Evolutionary conservation across 2,113 vertebrate genomes (phyloP), one percentile per base, ranked within the genome.

Genomic region (Semicossyphus pulcher): DNA sequence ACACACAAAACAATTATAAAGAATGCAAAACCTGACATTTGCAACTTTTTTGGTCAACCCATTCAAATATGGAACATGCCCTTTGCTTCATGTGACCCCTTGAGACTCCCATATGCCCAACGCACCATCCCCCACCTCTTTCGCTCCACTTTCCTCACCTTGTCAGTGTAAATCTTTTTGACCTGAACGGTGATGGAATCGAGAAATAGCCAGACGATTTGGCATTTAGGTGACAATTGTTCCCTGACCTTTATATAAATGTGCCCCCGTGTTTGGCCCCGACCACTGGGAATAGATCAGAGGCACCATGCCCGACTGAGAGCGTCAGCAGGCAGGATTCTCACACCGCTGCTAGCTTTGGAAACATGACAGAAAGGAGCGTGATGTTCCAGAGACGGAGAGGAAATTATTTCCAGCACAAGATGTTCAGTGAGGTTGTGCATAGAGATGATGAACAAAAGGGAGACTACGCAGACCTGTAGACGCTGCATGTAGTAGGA

Each of bases 201-300:
- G 20, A 4, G 20, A 64, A 72, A 53, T 10, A 47, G 76, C 86
- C 83, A 63, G 69, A 86, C 32, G 73, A 83, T 91, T 92, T 92
- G 90, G 91, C 87, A 91, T 92, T 92, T 93, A 86, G 84, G 78
- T 89, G 89, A 83, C 88, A 90, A 92, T 90, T 88, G 84, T 83
- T 85, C 78, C 81, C 37, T 89, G 91, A 92, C 87, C 86, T 90
- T 93, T 91, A 84, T 84, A 85, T 41, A 84, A 91, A 86, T 36
- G 73, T 78, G 75, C 62, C 65, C 62, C 65, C 0, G 37, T 52
- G 75, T 69, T 78, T 21, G 18, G 71, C 54, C 68, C 26, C 15
- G 49, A 72, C 80, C 61, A 42, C 58, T 51, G 86, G 90, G 89
- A 84, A 11, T 0, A 63, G 26, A 86, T 86, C 83, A 84, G 70